These are phyloP conservation scores for Lasioglossum malachurum DNA, from an alignment of 2,888 invertebrate genomes.

Conservation along the genomic window DNA sequence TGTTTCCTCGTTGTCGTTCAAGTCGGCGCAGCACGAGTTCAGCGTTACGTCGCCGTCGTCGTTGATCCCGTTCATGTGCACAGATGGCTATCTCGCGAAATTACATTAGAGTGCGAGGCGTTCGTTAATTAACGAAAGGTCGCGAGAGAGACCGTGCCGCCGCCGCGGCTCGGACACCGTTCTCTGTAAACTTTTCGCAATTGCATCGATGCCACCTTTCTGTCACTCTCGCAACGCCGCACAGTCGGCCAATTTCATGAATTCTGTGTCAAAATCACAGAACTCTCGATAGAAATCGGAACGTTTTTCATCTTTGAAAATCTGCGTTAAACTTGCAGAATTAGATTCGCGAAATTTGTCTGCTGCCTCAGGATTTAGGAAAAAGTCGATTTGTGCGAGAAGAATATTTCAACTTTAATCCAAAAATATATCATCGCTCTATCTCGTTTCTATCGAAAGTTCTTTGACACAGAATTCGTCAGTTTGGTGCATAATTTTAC, in stretches of 20 bases:
- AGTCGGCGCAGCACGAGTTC: neutral
- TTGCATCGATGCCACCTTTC: constrained; percentile 42
- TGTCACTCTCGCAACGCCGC: constrained; percentile 16
- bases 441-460: no score
- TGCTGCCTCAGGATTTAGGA: no score
- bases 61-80: constrained; percentile 13
- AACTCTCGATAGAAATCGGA: no score
- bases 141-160: constrained; percentile 6
- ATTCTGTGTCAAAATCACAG: no score
- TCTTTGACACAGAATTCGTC: no score
- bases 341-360: no score
- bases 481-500: neutral
- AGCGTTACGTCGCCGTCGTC: neutral
- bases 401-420: no score
- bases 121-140: constrained; percentile 50
- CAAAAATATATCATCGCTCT: no score
- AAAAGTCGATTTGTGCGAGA: no score
- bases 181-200: constrained; percentile 33
- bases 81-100: constrained; percentile 37
- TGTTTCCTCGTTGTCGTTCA: neutral
- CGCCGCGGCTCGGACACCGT: neutral
- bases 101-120: constrained; percentile 40
- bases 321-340: no score
- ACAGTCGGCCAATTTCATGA: no score
- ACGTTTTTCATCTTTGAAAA: no score